Conservation (phyloP, 2,888 invertebrate genomes). For the Meghimatium bilineatum region DNA sequence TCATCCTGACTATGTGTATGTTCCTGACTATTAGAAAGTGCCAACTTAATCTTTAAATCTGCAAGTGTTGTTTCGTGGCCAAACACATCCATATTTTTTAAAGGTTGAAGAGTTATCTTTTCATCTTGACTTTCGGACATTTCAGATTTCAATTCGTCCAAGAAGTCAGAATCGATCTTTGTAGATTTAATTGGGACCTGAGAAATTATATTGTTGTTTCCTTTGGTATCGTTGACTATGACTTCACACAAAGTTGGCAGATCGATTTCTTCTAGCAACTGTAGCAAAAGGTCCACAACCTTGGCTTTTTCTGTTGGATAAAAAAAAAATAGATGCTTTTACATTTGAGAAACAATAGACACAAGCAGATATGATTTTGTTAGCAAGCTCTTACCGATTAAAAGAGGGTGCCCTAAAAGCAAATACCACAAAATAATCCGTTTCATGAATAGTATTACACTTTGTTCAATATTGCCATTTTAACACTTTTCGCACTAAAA, state of each 20-base stretch:
- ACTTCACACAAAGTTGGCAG: conserved; percentile 52
- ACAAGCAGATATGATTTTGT: no score
- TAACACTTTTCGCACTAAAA: no score
- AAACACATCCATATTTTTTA: not conserved
- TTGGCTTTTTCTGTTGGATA: conserved; percentile 43
- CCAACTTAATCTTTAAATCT: not conserved
- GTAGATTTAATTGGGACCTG: conserved; percentile 12
- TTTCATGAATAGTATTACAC: no score
- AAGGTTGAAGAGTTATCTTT: no score
- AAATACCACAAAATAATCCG: no score
- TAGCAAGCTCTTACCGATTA: no score
- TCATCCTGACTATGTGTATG: not conserved
- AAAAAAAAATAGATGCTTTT: not conserved
- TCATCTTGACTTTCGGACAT: not conserved
- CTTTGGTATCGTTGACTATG: conserved; percentile 37
- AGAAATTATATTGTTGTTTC: no score
- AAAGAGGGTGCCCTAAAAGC: no score
- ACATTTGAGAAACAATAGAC: not conserved
- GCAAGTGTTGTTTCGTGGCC: not conserved
- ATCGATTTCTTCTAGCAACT: conserved; percentile 53
- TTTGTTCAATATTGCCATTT: no score
- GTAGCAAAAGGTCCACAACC: conserved; percentile 49
- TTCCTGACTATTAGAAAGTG: not conserved
- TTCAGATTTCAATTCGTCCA: not conserved
- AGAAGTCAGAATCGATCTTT: not conserved